A percentile compares a stretch with the other conserved stretches of the same genome.
Evolutionary conservation across 2,113 vertebrate species (phyloP).

Genomic region (Oryzias woworae): DNA sequence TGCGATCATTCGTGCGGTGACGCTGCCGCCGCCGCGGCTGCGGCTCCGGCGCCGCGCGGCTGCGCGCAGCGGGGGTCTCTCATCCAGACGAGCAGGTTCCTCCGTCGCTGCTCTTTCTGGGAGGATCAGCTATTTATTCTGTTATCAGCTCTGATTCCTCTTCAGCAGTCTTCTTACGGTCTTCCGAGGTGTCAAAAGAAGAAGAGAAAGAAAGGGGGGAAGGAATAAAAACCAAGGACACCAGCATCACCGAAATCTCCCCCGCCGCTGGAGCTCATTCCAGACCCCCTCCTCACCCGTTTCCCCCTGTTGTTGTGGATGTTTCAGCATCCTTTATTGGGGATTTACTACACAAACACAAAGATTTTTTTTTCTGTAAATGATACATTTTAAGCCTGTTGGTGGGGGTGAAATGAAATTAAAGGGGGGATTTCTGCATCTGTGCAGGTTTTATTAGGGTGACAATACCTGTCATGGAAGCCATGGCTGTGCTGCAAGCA

Average conservation of each 20-base stretch:
- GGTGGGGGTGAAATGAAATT: too few species aligned
- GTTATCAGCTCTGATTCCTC: slow-evolving; percentile 47
- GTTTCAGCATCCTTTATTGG: slow-evolving; percentile 23
- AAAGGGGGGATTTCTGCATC: too few species aligned
- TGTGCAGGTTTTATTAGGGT: too few species aligned
- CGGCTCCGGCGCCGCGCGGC: slow-evolving; percentile 62
- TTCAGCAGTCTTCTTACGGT: slow-evolving; percentile 43
- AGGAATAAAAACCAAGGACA: slow-evolving; percentile 47
- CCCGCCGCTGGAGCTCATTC: slow-evolving; percentile 42
- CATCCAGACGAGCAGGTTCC: slow-evolving; percentile 56
- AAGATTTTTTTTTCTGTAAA: neutral
- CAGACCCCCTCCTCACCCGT: slow-evolving; percentile 19
- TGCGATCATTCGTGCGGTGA: slow-evolving; percentile 27
- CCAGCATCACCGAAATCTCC: slow-evolving; percentile 56
- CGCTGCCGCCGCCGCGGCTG: slow-evolving; percentile 63
- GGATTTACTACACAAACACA: slow-evolving; percentile 10
- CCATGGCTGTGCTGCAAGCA: too few species aligned
- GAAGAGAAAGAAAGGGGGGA: slow-evolving; percentile 23
- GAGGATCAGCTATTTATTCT: slow-evolving; percentile 56
- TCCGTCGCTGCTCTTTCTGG: slow-evolving; percentile 43
- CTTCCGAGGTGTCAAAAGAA: slow-evolving; percentile 54
- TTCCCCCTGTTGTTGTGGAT: slow-evolving; percentile 35
- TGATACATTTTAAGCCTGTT: too few species aligned
- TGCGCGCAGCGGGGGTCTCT: slow-evolving; percentile 67
- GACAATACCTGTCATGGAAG: too few species aligned